Base-by-base conservation (phyloP, 1,140 invertebrate genomes). In the Drosophila malerkotliana region DNA sequence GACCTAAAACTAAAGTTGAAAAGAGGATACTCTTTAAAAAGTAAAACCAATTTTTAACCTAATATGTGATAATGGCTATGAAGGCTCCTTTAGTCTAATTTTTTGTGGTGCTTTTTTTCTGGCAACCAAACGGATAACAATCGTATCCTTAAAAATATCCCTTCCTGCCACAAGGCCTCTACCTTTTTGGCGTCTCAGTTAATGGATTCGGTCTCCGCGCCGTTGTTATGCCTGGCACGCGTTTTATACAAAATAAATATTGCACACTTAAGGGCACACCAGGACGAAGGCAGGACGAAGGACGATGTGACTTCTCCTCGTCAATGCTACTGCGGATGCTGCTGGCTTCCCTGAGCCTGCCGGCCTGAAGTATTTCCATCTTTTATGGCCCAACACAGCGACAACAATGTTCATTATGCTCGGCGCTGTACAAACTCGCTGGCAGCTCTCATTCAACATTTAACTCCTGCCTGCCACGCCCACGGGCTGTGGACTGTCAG, bases 171-270 rank as follows among this genome's bases (percentile, higher is more conserved):
- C 28, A n/a, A 56, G 24, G 26, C 7, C 32, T 57, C 39, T 32
- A 69, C 60, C 72, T 77, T 82, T 77, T 59, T 47, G 12, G 64
- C 58, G 48, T 61, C 69, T 72, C 78, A 66, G 82, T 85, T 85
- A 82, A 85, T 85, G 84, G 83, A 71, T 62, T 53, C 47, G 71
- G 69, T 63, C 63, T 55, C 10, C 47, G 64, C 45, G 61, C 64
- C 58, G 77, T 67, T 77, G 61, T 81, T 68, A 87, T 87, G 75
- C 59, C 57, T 68, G 67, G 79, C 82, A 82, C 82, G 83, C 82
- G 83, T 78, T 87, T 87, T 88, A 82, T 87, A 88, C 83, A 72
- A 88, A 82, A 87, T 87, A 87, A 87, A 87, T 87, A 87, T 87
- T 87, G 83, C 82, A 87, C 85, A 87, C 82, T 87, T 87, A 88